Percentiles rank a stretch among this genome's conserved stretches.
phyloP scores from a whole-genome alignment of 2,797 vertebrate species.

The Notolepis coatsorum region DNA sequence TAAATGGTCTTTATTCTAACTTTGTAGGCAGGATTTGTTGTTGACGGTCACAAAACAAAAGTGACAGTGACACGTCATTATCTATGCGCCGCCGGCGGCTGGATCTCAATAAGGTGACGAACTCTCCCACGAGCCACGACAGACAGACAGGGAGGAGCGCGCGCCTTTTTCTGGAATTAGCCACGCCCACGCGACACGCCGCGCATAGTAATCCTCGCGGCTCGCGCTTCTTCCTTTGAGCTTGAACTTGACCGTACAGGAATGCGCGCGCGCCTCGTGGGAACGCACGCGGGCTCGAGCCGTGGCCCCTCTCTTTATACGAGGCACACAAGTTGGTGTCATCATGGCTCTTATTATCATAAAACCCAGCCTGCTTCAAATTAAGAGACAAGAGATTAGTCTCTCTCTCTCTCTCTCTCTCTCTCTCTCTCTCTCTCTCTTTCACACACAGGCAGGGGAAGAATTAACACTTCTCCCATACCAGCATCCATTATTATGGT shows the following conservation, averaged over 20 bases:
- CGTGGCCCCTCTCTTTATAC: constrained; percentile 72
- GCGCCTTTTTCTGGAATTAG: constrained; percentile 71
- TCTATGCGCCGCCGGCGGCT: no score
- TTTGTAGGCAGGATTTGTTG: no score
- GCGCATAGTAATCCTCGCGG: constrained; percentile 68
- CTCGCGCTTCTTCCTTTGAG: constrained; percentile 79
- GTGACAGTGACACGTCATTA: constrained; percentile 3
- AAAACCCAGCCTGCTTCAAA: constrained; percentile 77
- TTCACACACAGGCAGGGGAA: constrained; percentile 56
- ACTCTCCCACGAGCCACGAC: constrained; percentile 76
- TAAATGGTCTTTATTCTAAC: no score
- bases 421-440: constrained; percentile 29
- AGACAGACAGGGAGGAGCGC: constrained; percentile 48
- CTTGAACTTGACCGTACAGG: constrained; percentile 87
- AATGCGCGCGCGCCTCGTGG: constrained; percentile 83
- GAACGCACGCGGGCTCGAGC: constrained; percentile 75
- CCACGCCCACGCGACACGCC: constrained; percentile 77
- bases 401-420: constrained; percentile 54
- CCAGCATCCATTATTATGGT: background rate
- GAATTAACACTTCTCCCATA: constrained; percentile 34
- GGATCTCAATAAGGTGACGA: constrained; percentile 59
- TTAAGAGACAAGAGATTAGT: constrained; percentile 69
- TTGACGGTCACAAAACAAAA: no score
- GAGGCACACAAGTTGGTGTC: constrained; percentile 78
- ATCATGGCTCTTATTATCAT: constrained; percentile 82